A percentile compares a stretch with the other conserved stretches of the same genome.
phyloP scores from a whole-genome alignment of 2,797 vertebrate genomes.

The Hirundo rustica region DNA sequence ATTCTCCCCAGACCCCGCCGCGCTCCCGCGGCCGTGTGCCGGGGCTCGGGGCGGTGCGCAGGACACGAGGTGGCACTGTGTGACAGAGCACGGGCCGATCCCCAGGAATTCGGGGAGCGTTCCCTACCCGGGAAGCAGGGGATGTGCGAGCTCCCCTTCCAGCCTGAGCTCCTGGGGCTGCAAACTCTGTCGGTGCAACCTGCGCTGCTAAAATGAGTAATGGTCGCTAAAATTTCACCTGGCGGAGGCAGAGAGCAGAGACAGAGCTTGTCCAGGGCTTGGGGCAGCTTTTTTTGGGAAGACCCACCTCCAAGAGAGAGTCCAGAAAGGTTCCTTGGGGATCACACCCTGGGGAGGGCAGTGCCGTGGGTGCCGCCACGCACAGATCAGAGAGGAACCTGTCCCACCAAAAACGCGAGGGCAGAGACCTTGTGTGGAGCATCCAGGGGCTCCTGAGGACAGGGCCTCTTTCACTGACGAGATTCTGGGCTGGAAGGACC shows the following conservation, averaged over 20 bases:
- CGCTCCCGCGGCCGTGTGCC: rapidly evolving
- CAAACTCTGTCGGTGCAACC: rapidly evolving
- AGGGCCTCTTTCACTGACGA: rapidly evolving
- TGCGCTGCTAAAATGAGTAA: rapidly evolving
- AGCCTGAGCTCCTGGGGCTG: rapidly evolving
- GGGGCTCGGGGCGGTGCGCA: not conserved
- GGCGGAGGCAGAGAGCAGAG: not conserved
- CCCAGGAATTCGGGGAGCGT: not conserved
- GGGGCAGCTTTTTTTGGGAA: not conserved
- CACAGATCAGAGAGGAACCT: rapidly evolving
- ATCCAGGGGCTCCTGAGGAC: not conserved
- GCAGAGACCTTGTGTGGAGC: not conserved
- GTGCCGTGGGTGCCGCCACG: not conserved
- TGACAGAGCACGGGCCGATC: not conserved
- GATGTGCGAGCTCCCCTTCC: not conserved
- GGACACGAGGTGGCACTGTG: conserved; percentile 51
- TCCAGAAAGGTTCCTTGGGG: not conserved
- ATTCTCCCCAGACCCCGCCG: rapidly evolving
- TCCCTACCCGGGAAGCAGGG: rapidly evolving
- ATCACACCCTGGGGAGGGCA: rapidly evolving
- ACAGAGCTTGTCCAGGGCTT: rapidly evolving
- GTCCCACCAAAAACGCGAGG: not conserved
- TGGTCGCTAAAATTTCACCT: not conserved
- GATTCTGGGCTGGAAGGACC: not conserved
- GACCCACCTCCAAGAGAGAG: rapidly evolving